Base-by-base conservation (phyloP, 1,140 invertebrate species). In the Acromyrmex charruanus region DNA sequence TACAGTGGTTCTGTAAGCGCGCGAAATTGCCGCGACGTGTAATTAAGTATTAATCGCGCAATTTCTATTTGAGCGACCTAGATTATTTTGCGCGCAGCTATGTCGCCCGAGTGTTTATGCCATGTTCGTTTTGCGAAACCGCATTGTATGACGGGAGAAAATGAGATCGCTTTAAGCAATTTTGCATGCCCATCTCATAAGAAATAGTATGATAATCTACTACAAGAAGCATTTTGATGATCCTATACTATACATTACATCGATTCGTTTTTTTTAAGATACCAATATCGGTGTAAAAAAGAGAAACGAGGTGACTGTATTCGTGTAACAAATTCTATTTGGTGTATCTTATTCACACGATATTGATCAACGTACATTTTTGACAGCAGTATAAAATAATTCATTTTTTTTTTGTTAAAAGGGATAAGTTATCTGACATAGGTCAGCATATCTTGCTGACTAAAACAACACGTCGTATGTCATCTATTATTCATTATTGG, bases 21-120 rank as follows among this genome's bases (percentile, higher is more conserved):
- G 80, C 25, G 28, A 72, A 84, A 63, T 74, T 84, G 51, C 51
- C 16, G 55, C 80, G 25, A 28, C 69, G 39, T 74, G 55, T 75
- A 84, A 84, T 84, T 74, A 84, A 84, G 69, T 58, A 84, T 84
- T 84, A 84, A 84, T 74, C 68, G 80, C 55, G 80, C 80, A 74
- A 84, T 84, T 84, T 84, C 39, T 74, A 55, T 74, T 74, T 63
- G 39, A 61, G 53, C 80, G 35, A 61, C 68, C 80, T 82, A 35
- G 35, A 82, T 82, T 82, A 74, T 58, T 82, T 81, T 81, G 63
- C 77, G 31, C 61, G 77, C 63, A n/a, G 18, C 59, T n/a, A 21
- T 25, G 65, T 58, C 9, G 55, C 7, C 10, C 18, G 18, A 55
- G 2, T 49, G 69, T 84, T 84, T 51, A 14, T 31, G 59, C 28